Conservation (phyloP, 2,888 invertebrate genomes). For the Osedax frankpressi region DNA sequence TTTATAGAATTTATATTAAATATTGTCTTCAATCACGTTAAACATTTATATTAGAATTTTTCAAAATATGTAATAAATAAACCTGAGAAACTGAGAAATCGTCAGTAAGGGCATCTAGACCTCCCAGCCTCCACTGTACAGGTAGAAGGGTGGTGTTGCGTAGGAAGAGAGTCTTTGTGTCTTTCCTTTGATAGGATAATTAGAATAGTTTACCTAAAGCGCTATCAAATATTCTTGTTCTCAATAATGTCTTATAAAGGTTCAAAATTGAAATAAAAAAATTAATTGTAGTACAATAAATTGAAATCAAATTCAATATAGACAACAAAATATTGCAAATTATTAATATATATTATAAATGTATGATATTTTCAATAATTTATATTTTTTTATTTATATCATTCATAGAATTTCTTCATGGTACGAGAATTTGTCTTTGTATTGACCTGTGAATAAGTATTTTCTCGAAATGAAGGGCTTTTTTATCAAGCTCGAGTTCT, state of each 20-base stretch:
- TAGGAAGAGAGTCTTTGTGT: constrained; percentile 44
- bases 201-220: not conserved
- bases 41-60: too few species aligned
- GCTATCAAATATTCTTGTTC: not conserved
- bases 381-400: too few species aligned
- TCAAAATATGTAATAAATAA: too few species aligned
- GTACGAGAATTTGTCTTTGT: too few species aligned
- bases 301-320: not conserved
- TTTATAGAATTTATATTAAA: too few species aligned
- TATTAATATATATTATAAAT: too few species aligned
- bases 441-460: constrained; percentile 47
- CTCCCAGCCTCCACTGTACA: constrained; percentile 44
- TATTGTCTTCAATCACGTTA: too few species aligned
- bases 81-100: constrained; percentile 42
- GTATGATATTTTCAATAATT: too few species aligned
- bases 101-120: constrained; percentile 45
- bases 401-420: too few species aligned
- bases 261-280: not conserved
- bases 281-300: not conserved
- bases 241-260: not conserved
- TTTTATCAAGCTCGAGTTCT: constrained; percentile 45
- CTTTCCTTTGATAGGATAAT: constrained; percentile 37
- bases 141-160: constrained; percentile 45
- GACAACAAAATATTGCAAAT: too few species aligned
- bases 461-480: constrained; percentile 44